A percentile compares a stretch with the other conserved stretches of the same genome.
Conservation (phyloP, 1,140 invertebrate genomes). For the Cephus cinctus region DNA sequence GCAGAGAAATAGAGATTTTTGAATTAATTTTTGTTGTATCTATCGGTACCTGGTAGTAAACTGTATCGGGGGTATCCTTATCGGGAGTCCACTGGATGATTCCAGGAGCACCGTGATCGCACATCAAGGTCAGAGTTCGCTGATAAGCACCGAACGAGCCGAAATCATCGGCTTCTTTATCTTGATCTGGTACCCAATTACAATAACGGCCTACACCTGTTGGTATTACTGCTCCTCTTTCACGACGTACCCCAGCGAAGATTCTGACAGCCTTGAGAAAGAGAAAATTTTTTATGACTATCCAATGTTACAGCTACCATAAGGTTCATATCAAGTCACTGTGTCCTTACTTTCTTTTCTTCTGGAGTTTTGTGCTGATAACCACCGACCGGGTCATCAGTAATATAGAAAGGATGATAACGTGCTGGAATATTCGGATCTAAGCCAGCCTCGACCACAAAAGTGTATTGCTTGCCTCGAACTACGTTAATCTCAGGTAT, state of each 20-base stretch:
- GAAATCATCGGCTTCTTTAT: conserved; percentile 75
- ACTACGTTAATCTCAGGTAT: conserved; percentile 92
- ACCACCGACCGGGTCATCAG: conserved; percentile 88
- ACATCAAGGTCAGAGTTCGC: conserved; percentile 75
- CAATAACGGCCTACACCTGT: conserved; percentile 79
- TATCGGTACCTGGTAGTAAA: conserved; percentile 94
- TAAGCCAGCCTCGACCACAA: conserved; percentile 84
- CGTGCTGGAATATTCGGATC: conserved; percentile 76
- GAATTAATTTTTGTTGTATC: conserved; percentile 17
- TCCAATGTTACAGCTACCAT: background rate
- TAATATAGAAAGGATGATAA: conserved; percentile 95
- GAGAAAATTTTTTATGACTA: conserved; percentile 2
- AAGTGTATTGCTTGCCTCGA: conserved; percentile 85
- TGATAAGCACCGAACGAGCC: conserved; percentile 88
- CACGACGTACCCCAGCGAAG: conserved; percentile 74
- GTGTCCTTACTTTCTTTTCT: conserved; percentile 69
- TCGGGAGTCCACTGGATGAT: conserved; percentile 87
- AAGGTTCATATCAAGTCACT: background rate
- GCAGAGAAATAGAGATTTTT: conserved; percentile 14
- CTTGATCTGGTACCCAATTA: conserved; percentile 78
- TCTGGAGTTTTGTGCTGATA: conserved; percentile 82
- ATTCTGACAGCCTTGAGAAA: conserved; percentile 71
- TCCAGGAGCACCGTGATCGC: conserved; percentile 81
- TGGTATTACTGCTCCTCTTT: conserved; percentile 67
- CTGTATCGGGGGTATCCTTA: conserved; percentile 81